Conservation (phyloP, 2,888 invertebrate genomes). For the Eupelmus urozonus region DNA sequence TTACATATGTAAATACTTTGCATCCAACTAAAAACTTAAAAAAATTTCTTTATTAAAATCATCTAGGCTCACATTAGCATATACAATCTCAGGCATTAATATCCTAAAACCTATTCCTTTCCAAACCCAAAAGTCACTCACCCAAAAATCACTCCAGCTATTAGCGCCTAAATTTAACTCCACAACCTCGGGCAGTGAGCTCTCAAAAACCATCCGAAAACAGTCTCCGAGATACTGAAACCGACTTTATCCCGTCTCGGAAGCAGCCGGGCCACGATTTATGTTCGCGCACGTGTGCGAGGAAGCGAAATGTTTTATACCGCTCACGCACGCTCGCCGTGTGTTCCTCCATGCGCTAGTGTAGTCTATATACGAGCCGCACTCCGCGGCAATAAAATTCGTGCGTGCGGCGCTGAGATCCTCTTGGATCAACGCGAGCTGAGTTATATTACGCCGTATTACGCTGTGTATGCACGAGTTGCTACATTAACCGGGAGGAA, state of each 20-base stretch:
- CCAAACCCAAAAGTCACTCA: too few species aligned
- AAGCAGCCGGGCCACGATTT: slow-evolving; percentile 23
- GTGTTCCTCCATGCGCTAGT: background rate
- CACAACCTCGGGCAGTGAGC: too few species aligned
- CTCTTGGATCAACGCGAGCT: slow-evolving; percentile 28
- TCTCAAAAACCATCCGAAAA: background rate
- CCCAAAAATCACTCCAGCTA: too few species aligned
- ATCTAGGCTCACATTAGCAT: too few species aligned
- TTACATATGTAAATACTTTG: too few species aligned
- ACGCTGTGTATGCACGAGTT: too few species aligned
- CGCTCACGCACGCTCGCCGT: background rate
- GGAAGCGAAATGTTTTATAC: slow-evolving; percentile 18
- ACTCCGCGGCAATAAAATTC: slow-evolving; percentile 58
- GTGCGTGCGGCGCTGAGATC: slow-evolving; percentile 18
- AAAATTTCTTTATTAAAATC: too few species aligned
- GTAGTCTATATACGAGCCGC: background rate
- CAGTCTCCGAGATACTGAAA: background rate
- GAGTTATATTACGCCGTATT: slow-evolving; percentile 57
- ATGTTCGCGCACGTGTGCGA: slow-evolving; percentile 34
- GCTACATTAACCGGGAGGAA: too few species aligned
- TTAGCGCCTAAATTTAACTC: too few species aligned
- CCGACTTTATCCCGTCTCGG: background rate
- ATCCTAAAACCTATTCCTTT: too few species aligned
- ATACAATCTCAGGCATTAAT: too few species aligned
- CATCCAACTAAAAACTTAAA: too few species aligned